Evolutionary conservation across 2,797 vertebrate species (phyloP).

Genomic region (Loris lydekkerianus): DNA sequence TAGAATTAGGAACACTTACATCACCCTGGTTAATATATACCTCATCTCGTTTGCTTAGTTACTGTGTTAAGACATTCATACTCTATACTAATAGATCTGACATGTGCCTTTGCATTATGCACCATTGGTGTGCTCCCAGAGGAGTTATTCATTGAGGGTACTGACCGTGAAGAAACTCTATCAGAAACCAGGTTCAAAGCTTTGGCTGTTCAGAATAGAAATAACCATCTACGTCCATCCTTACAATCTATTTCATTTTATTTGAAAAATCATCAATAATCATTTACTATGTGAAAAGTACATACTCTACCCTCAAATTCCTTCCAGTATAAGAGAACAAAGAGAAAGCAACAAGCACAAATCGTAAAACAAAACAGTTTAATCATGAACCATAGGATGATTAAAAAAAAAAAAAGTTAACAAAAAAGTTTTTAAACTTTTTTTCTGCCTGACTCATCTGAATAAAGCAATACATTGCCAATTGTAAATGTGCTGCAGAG

Average conservation of each 20-base stretch:
- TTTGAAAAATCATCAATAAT: neutral
- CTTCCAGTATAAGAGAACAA: neutral
- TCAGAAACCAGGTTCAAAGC: neutral
- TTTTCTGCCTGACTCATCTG: neutral
- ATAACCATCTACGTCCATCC: neutral
- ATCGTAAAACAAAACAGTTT: neutral
- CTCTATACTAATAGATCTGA: too few species aligned
- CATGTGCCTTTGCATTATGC: too few species aligned
- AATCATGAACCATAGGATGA: neutral
- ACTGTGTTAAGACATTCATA: too few species aligned
- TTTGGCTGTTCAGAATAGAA: neutral
- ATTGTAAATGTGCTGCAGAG: neutral
- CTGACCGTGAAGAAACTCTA: neutral
- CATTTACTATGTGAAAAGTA: conserved; percentile 5
- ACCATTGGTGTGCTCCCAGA: neutral
- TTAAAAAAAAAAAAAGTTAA: neutral
- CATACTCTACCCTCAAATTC: neutral
- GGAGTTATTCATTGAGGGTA: neutral
- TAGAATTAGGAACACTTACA: too few species aligned
- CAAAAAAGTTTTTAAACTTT: neutral
- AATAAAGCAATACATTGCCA: neutral
- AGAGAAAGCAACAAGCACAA: neutral
- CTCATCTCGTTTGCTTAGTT: too few species aligned
- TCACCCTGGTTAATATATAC: too few species aligned
- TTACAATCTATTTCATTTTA: neutral